Base-by-base conservation (phyloP, 2,797 vertebrate species). In the Galaxias olidus region DNA sequence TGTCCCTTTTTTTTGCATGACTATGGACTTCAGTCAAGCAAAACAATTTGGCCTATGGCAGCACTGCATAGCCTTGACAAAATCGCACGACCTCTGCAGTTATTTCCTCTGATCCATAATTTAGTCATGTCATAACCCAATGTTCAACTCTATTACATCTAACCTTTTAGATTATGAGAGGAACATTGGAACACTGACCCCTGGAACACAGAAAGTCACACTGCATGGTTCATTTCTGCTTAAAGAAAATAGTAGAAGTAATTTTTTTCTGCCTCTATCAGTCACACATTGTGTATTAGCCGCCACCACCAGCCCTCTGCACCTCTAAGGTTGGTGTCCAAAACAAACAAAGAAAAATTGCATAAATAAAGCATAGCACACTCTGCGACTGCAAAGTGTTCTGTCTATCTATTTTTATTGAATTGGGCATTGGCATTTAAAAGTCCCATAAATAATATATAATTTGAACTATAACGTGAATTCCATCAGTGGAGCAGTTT, bases 371-470 rank as follows among this genome's bases (percentile, higher is more conserved):
- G 61, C 42, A 74, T 70, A 52, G n/a, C 44, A 54, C 47, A 65
- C n/a, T n/a, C n/a, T n/a, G 20, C 11, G 51, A 78, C 74, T 68
- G 67, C 50, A 69, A 45, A 20, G 5, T 68, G 64, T 74, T 76
- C 75, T 54, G 0, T 12, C 40, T 55, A 18, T n/a, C 10, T 73
- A 18, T 73, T 70, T 53, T 57, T 77, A 70, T 60, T 76, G 73
- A 73, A 76, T 44, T 63, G 42, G 43, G 30, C 46, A 66, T 43
- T 80, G 77, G 76, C 71, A 78, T n/a, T 84, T 75, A 78, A 81
- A 81, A 62, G 20, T 45, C 47, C 43, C 73, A 79, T 83, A 66
- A 80, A 81, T 86, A 79, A 86, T 84, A 65, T 65, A 86, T 84
- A 44, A 10, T 75, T 82, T 84, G 78, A 66, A 65, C 69, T 71